A percentile compares a stretch with the other conserved stretches of the same genome.
These are phyloP conservation scores for Cataglyphis rosenhaueri DNA, from an alignment of 2,888 invertebrate genomes.

Conservation along the genomic window DNA sequence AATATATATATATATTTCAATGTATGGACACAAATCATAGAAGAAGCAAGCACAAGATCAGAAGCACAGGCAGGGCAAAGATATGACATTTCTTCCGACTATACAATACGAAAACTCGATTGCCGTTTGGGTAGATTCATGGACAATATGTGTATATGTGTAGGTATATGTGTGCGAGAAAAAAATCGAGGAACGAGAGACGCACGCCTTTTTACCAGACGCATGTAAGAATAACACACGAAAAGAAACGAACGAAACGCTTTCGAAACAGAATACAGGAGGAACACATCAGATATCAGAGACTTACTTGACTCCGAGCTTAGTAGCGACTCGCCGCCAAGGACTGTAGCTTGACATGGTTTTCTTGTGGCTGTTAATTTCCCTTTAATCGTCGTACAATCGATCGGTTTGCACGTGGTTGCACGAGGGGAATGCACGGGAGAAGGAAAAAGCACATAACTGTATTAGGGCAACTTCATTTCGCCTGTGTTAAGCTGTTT, in stretches of 20 bases:
- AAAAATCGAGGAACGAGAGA: conserved; percentile 69
- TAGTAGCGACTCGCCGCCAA: conserved; percentile 97
- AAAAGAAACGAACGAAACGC: conserved; percentile 75
- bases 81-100: conserved; percentile 65
- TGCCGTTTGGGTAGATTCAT: conserved; percentile 47
- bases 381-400: conserved; percentile 83
- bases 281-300: conserved; percentile 84
- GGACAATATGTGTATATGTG: conserved; percentile 37
- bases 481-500: conserved; percentile 61
- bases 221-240: conserved; percentile 75
- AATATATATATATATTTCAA: conserved; percentile 42
- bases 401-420: conserved; percentile 81
- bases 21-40: conserved; percentile 71
- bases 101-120: conserved; percentile 59
- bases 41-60: conserved; percentile 80
- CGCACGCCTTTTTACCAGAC: conserved; percentile 68
- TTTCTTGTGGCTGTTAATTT: conserved; percentile 89
- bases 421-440: conserved; percentile 84
- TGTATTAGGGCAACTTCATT: conserved; percentile 83
- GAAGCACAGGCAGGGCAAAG: conserved; percentile 78
- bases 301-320: conserved; percentile 98
- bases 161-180: conserved; percentile 61
- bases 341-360: conserved; percentile 93
- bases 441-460: conserved; percentile 85
- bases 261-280: conserved; percentile 78